Percentiles rank a stretch among this genome's conserved stretches.
These are phyloP conservation scores for Alouatta palliata DNA, from an alignment of 2,113 vertebrate species.

Conservation along the genomic window DNA sequence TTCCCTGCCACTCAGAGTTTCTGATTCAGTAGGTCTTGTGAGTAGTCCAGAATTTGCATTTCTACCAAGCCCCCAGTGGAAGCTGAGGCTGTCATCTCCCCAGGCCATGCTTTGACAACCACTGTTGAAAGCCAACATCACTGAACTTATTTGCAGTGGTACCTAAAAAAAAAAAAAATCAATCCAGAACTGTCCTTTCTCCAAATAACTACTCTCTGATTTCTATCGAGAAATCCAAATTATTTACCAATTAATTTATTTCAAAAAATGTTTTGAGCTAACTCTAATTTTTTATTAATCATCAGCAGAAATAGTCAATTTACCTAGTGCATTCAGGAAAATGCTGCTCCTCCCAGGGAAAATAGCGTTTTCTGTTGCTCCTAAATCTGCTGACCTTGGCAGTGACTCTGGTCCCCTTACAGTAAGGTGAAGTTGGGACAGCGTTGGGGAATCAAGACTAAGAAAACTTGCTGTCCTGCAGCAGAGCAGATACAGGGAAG, in stretches of 20 bases:
- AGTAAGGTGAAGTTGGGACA: neutral
- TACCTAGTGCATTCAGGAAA: neutral
- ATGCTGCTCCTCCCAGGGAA: neutral
- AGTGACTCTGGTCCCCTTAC: neutral
- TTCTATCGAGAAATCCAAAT: neutral
- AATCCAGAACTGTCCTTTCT: neutral
- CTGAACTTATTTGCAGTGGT: neutral
- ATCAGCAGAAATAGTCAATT: neutral
- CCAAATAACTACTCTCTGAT: neutral
- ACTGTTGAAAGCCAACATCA: neutral
- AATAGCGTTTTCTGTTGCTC: neutral
- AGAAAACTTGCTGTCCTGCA: neutral
- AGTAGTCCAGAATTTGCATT: neutral
- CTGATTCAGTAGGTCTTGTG: neutral
- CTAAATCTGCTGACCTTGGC: neutral
- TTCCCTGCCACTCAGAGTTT: neutral
- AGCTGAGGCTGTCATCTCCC: neutral
- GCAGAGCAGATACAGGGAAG: accelerated
- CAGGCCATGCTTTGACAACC: neutral
- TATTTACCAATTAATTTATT: neutral
- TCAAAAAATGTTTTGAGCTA: neutral
- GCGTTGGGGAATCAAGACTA: too few relatives aligned
- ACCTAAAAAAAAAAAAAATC: neutral
- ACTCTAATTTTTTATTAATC: neutral
- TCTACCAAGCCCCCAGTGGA: neutral